These are phyloP conservation scores for Alcedo quadribrachys DNA, from an alignment of 2,797 vertebrate species.

Conservation along the genomic window DNA sequence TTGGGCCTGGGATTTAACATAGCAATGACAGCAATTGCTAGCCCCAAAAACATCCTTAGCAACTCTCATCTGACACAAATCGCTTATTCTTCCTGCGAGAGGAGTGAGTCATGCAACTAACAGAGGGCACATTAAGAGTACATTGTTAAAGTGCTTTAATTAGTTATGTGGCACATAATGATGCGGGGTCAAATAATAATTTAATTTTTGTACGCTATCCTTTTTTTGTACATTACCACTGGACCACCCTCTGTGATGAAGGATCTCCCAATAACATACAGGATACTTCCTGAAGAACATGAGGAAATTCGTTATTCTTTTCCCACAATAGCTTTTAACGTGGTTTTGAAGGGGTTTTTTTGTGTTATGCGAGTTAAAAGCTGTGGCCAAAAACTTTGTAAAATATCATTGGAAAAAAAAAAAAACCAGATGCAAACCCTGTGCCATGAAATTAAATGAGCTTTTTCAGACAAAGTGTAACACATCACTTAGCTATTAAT, in stretches of 20 bases:
- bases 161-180: conserved; percentile 86
- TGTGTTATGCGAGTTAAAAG: conserved; percentile 64
- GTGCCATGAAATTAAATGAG: conserved; percentile 69
- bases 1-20: conserved; percentile 80
- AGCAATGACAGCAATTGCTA: conserved; percentile 80
- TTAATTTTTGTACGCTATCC: conserved; percentile 86
- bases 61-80: conserved; percentile 81
- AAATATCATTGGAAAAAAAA: conserved; percentile 64
- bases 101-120: conserved; percentile 80
- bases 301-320: conserved; percentile 76
- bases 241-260: conserved; percentile 87
- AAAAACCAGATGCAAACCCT: conserved; percentile 61
- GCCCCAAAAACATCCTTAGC: conserved; percentile 79
- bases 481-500: conserved; percentile 59
- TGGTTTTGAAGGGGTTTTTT: conserved; percentile 53
- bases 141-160: conserved; percentile 85
- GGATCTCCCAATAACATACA: conserved; percentile 71
- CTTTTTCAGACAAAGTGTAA: conserved; percentile 63
- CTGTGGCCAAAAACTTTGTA: conserved; percentile 58
- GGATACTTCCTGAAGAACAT: conserved; percentile 64
- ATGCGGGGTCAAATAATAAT: conserved; percentile 89
- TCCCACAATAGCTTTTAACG: conserved; percentile 64
- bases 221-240: conserved; percentile 75
- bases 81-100: conserved; percentile 84
- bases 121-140: conserved; percentile 77